phyloP scores from a whole-genome alignment of 2,888 invertebrate species.

The Toxonevra muliebris region DNA sequence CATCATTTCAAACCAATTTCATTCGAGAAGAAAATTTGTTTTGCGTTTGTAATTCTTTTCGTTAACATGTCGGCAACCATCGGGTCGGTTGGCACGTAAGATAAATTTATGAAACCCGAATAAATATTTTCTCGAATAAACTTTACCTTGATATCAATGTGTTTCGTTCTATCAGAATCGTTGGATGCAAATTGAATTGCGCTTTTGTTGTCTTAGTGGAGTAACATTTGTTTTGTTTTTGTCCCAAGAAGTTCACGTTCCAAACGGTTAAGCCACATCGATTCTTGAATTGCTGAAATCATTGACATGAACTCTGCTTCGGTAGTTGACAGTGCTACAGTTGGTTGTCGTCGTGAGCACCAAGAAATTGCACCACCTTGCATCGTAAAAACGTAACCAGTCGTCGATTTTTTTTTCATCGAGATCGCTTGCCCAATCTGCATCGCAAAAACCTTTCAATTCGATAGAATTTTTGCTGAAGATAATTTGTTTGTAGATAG shows the following conservation, averaged over 20 bases:
- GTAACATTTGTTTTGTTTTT: conserved; percentile 12
- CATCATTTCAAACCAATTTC: too few species aligned
- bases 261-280: conserved; percentile 32
- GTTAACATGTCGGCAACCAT: conserved; percentile 5
- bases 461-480: conserved; percentile 10
- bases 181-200: too few species aligned
- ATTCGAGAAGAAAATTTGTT: too few species aligned
- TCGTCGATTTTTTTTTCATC: conserved; percentile 24
- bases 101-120: conserved; percentile 6
- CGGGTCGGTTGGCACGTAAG: conserved; percentile 17
- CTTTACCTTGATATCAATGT: conserved; percentile 28
- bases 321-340: too few species aligned
- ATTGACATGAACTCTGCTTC: conserved; percentile 25
- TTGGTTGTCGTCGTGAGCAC: conserved; percentile 30
- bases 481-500: too few species aligned
- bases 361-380: conserved; percentile 30
- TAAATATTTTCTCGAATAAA: conserved; percentile 27
- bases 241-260: conserved; percentile 19
- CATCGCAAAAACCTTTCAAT: conserved; percentile 27
- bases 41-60: conserved; percentile 11
- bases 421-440: conserved; percentile 32
- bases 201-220: conserved; percentile 35
- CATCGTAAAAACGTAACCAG: conserved; percentile 27
- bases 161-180: conserved; percentile 32
- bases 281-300: conserved; percentile 23